These are phyloP conservation scores for Peromyscus aztecus DNA, from an alignment of 2,797 vertebrate species.

Conservation along the genomic window DNA sequence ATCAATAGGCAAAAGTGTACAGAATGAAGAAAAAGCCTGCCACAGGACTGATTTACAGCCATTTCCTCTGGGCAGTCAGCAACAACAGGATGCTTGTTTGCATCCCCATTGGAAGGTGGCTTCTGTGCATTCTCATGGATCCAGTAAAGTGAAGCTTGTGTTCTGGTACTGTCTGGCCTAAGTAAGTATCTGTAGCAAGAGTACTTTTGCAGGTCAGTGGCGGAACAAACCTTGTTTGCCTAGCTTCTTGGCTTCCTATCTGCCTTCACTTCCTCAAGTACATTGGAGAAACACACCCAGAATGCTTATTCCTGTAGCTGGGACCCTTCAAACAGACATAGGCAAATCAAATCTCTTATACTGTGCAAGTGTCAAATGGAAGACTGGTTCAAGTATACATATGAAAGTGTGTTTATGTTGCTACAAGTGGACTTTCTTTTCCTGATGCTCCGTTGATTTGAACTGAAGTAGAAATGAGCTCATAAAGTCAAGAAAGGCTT, in stretches of 20 bases:
- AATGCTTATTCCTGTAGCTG: not conserved
- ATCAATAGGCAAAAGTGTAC: not conserved
- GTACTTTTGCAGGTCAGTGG: slow-evolving; percentile 7
- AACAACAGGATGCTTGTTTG: slow-evolving; percentile 11
- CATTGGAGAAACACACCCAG: not conserved
- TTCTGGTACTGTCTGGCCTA: not conserved
- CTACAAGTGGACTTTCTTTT: not conserved
- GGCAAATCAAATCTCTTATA: not conserved
- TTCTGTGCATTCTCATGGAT: not conserved
- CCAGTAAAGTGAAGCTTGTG: not conserved
- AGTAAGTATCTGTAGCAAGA: not conserved
- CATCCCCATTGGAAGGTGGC: not conserved
- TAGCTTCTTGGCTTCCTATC: not conserved
- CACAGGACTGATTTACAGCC: slow-evolving; percentile 26
- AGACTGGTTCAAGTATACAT: not conserved
- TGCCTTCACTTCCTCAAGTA: not conserved
- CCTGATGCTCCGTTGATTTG: not conserved
- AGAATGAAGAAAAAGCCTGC: not conserved
- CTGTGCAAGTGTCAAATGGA: not conserved
- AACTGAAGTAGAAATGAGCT: not conserved
- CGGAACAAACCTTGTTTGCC: not conserved
- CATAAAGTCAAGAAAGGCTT: slow-evolving; percentile 16
- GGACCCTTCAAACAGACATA: not conserved
- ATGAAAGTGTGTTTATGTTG: not conserved
- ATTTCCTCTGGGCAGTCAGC: not conserved